These are phyloP conservation scores for Acanthochromis polyacanthus DNA, from an alignment of 2,113 vertebrate species.

Conservation along the genomic window DNA sequence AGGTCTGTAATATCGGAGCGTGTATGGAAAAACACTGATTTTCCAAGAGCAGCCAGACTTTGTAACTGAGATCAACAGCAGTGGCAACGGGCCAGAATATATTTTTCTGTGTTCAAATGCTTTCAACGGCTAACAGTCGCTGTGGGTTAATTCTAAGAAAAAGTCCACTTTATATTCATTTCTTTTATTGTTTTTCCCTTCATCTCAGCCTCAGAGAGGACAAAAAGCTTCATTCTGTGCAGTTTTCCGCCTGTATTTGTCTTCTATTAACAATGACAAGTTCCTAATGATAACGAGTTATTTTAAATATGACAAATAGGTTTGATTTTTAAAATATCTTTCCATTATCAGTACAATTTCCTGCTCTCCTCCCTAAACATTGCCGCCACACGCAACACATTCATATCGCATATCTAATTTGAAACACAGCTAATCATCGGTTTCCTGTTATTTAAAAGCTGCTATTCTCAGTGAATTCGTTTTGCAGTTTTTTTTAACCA, in stretches of 20 bases:
- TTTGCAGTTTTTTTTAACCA: constrained; percentile 20
- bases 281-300: constrained; percentile 1
- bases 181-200: constrained; percentile 20
- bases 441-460: constrained; percentile 51
- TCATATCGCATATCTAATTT: constrained; percentile 34
- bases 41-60: constrained; percentile 34
- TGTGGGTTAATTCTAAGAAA: no score
- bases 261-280: not conserved
- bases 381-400: not conserved
- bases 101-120: constrained; percentile 12
- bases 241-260: constrained; percentile 11
- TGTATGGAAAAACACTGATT: constrained; percentile 14
- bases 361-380: constrained; percentile 22
- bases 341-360: constrained; percentile 30
- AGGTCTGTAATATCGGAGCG: constrained; percentile 55
- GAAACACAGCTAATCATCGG: constrained; percentile 42
- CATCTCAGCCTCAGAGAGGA: not conserved
- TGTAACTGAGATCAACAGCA: constrained; percentile 19
- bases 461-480: constrained; percentile 5
- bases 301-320: constrained; percentile 22
- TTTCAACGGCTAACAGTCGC: not conserved
- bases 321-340: not conserved
- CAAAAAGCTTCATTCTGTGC: constrained; percentile 4
- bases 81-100: constrained; percentile 13
- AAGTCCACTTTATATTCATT: not conserved